Evolutionary conservation across 2,888 invertebrate genomes (phyloP), one percentile per base, ranked within the genome.

Genomic region (Drosophila limbata): DNA sequence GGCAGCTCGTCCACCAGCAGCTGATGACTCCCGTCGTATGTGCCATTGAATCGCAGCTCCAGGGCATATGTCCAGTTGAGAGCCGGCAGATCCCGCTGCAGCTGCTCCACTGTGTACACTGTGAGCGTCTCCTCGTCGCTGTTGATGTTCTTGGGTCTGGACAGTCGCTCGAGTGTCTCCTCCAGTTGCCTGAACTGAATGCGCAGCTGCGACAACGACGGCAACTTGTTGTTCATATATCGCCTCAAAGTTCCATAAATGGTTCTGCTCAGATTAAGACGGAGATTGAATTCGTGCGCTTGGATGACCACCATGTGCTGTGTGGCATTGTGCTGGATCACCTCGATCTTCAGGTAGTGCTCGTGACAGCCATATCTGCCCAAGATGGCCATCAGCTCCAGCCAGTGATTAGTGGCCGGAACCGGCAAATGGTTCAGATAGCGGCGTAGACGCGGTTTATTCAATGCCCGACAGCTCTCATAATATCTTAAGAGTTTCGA

Each of bases 361-460:
- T 78, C 79, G n/a, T 70, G 77, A 21, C 88, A 90, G n/a, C 91
- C 89, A 42, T 83, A 91, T 4, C 84, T 70, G 0, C 80, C 89
- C 8, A 91, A 53, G 1, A 80, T 31, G 3, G 83, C 81, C 31
- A 90, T 10, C 17, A 80, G 65, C 8, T 78, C 62, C 37, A 77
- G 44, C 91, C 91, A 91, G 48, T 89, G 73, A 2, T 6, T 40
- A 17, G 51, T 48, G n/a, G 35, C 11, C 0, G 51, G n/a, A 1
- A 35, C 25, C 31, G 63, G 72, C 60, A 90, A 37, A n/a, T 73
- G 62, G 4, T 79, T 68, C 47, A 88, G 31, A 48, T 90, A 89
- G 21, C 74, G 83, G 1, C 55, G 44, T 9, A 87, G 51, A 0
- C 59, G 57, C 0, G 77, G 71, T 17, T 66, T 65, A 5, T 31